Evolutionary conservation across 2,113 vertebrate species (phyloP).

Genomic region (Ifrita kowaldi): DNA sequence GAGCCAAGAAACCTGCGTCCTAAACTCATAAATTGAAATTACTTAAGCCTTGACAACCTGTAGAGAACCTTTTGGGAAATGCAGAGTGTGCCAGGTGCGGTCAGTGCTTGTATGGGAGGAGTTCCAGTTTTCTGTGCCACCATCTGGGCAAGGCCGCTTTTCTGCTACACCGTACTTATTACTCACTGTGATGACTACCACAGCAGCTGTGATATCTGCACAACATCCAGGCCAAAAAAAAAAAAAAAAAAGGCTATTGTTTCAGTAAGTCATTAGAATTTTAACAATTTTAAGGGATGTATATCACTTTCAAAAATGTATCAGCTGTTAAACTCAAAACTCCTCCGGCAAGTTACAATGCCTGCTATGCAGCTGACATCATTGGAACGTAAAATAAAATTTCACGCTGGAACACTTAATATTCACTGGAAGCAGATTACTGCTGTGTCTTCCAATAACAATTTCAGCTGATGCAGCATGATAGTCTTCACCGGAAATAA

Average conservation of each 20-base stretch:
- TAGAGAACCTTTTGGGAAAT: not conserved
- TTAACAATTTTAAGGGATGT: not conserved
- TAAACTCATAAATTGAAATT: not conserved
- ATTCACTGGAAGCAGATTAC: not conserved
- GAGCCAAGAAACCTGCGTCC: not conserved
- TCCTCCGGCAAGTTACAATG: not conserved
- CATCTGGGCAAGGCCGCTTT: not conserved
- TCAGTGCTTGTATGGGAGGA: not conserved
- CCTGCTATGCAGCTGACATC: not conserved
- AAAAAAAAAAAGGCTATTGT: not conserved
- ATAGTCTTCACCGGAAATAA: not conserved
- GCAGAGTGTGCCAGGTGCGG: not conserved
- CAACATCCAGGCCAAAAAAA: not conserved
- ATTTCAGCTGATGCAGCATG: not conserved
- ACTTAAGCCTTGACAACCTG: not conserved
- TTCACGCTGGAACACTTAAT: not conserved
- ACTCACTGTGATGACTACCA: not conserved
- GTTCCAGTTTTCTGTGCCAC: not conserved
- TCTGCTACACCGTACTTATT: not conserved
- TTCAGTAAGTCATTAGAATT: not conserved
- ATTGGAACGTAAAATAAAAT: not conserved
- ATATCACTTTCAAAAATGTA: not conserved
- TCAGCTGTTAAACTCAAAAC: not conserved
- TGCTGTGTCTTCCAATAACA: not conserved
- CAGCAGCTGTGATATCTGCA: not conserved